Evolutionary conservation across 2,113 vertebrate species (phyloP), one percentile per base, ranked within the genome.

Genomic region (Vimba vimba): DNA sequence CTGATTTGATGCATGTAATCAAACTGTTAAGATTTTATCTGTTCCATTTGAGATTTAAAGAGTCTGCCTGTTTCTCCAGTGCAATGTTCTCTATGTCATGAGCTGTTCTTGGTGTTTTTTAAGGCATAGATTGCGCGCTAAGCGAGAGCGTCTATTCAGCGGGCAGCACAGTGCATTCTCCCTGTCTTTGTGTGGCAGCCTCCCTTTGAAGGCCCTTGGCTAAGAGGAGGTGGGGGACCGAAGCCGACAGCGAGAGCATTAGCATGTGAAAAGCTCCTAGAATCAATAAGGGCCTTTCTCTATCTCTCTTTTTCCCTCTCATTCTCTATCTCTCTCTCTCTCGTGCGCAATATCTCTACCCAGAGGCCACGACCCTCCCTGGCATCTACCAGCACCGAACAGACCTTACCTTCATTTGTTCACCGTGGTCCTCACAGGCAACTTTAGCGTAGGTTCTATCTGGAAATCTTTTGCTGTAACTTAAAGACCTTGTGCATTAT

Each of bases 181-280:
- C 50, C 25, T 25, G 83, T 85, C 86, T 89, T 89, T 89, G 86
- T 87, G 68, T 85, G 80, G 79, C 88, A 80, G 88, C 33, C 66
- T 87, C 79, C 71, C 83, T 89, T 89, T 89, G 88, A 89, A 87
- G 88, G 86, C 86, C 79, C 83, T 87, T 87, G 76, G 83, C 83
- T 86, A 75, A 75, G 89, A 90, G 45, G 62, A 55, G 81, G 80
- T 82, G 82, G 86, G 86, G 77, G 90, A 75, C 89, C 88, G 90
- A 91, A 86, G 88, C 83, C 86, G 89, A 89, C 82, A 83, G 75
- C 80, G 64, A 92, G 91, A 85, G 92, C 92, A 95, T 95, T 94
- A 95, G 88, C 94, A 94, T 95, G 91, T 94, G 93, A 95, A 95
- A 95, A 93, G 93, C 91, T 89, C 39, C 0, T 30, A 80, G 88